Percentiles rank a stretch among this genome's conserved stretches.
phyloP scores from a whole-genome alignment of 2,888 invertebrate species.

The Chromoteleia sp. region DNA sequence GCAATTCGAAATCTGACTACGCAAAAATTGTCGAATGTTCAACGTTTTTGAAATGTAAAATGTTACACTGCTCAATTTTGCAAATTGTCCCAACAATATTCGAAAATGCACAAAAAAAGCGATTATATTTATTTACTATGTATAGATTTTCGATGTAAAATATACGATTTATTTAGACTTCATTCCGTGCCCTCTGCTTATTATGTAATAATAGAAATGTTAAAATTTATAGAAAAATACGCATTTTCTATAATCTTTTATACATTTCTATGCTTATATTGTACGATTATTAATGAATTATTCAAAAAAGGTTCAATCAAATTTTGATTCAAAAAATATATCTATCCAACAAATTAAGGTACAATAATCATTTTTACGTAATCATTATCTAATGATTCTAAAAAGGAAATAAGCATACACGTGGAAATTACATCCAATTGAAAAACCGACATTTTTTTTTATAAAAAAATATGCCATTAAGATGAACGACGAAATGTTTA shows the following conservation, averaged over 20 bases:
- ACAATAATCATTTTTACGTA: too few relatives aligned
- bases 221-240: constrained; percentile 70
- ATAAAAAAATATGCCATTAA: constrained; percentile 38
- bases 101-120: constrained; percentile 42
- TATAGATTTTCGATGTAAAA: constrained; percentile 64
- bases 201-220: constrained; percentile 65
- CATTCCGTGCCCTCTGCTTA: constrained; percentile 65
- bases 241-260: constrained; percentile 69
- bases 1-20: constrained; percentile 6
- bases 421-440: too few relatives aligned
- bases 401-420: too few relatives aligned
- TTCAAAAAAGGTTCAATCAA: too few relatives aligned
- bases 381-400: too few relatives aligned
- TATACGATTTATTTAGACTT: constrained; percentile 59
- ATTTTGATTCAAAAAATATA: constrained; percentile 29
- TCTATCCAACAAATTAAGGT: background rate
- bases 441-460: too few relatives aligned
- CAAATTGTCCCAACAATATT: constrained; percentile 60
- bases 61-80: constrained; percentile 46
- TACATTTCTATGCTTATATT: constrained; percentile 68
- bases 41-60: background rate
- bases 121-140: constrained; percentile 27
- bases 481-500: constrained; percentile 32
- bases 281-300: constrained; percentile 49
- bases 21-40: constrained; percentile 21